A percentile compares a stretch with the other conserved stretches of the same genome.
Evolutionary conservation across 2,888 invertebrate genomes (phyloP).

Genomic region (Drosophila percnosoma): DNA sequence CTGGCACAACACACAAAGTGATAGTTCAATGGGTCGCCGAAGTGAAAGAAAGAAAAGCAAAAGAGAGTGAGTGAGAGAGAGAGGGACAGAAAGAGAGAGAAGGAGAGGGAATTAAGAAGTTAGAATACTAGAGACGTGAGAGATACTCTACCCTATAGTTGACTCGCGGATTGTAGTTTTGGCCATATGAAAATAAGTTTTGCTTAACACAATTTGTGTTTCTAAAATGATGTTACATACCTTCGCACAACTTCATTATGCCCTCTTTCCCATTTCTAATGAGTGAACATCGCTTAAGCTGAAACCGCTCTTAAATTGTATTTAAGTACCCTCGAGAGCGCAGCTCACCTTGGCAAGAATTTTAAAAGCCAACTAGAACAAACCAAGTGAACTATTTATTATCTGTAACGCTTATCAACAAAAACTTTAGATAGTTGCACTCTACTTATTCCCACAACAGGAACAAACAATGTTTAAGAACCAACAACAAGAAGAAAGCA

Average conservation of each 20-base stretch:
- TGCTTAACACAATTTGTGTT: neutral
- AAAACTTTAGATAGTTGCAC: constrained; percentile 28
- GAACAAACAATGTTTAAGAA: constrained; percentile 11
- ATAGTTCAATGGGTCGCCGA: constrained; percentile 9
- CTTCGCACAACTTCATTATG: neutral
- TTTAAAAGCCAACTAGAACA: constrained; percentile 3
- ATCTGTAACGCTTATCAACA: constrained; percentile 29
- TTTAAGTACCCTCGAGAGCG: neutral
- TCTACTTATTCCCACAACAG: constrained; percentile 17
- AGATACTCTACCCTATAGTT: neutral
- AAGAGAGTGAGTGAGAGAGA: neutral
- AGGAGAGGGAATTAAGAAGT: neutral
- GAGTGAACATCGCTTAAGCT: constrained; percentile 1
- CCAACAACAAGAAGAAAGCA: constrained; percentile 25
- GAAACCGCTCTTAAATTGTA: neutral
- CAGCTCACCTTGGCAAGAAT: constrained; percentile 1
- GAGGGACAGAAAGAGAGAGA: no score
- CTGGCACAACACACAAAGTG: constrained; percentile 18
- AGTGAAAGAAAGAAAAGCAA: constrained; percentile 1
- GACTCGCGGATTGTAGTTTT: neutral
- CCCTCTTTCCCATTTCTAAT: neutral
- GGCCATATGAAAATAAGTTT: neutral
- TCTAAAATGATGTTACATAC: neutral
- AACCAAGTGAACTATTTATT: constrained; percentile 12
- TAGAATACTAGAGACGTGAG: neutral